Conservation (phyloP, 2,797 vertebrate genomes). For the Zalophus californianus region DNA sequence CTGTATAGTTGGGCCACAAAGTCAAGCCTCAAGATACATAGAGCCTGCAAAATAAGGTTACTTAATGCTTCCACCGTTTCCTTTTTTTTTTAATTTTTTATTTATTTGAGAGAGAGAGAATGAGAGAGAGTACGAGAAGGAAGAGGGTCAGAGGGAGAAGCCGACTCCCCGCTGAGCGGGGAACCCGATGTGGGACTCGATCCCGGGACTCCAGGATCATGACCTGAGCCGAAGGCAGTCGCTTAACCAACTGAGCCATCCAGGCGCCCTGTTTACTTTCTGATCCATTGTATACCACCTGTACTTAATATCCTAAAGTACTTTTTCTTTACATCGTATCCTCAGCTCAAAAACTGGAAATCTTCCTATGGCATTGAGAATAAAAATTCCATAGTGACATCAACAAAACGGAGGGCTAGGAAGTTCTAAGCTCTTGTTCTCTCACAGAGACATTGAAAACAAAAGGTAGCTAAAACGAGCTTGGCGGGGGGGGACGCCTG, state of each 20-base stretch:
- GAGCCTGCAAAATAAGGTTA: not conserved
- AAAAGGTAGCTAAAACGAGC: not conserved
- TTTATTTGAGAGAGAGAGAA: no score
- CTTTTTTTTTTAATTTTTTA: not conserved
- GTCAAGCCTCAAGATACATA: not conserved
- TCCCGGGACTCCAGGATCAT: no score
- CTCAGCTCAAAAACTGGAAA: not conserved
- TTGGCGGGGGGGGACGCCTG: no score
- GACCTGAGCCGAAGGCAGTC: no score
- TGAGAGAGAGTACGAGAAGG: no score
- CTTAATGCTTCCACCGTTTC: not conserved
- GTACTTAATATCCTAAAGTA: not conserved
- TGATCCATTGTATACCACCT: not conserved
- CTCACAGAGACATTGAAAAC: not conserved
- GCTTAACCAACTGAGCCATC: no score
- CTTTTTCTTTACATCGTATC: not conserved
- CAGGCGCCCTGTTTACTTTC: not conserved
- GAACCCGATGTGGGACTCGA: no score
- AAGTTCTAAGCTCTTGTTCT: not conserved
- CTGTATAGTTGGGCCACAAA: not conserved
- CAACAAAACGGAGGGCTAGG: not conserved
- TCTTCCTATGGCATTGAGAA: not conserved
- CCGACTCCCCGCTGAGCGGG: no score
- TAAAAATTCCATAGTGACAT: not conserved
- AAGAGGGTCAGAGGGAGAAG: no score